A percentile compares a stretch with the other conserved stretches of the same genome.
These are phyloP conservation scores for Mormyrus proboscirostris DNA, from an alignment of 2,797 vertebrate genomes.

Conservation along the genomic window DNA sequence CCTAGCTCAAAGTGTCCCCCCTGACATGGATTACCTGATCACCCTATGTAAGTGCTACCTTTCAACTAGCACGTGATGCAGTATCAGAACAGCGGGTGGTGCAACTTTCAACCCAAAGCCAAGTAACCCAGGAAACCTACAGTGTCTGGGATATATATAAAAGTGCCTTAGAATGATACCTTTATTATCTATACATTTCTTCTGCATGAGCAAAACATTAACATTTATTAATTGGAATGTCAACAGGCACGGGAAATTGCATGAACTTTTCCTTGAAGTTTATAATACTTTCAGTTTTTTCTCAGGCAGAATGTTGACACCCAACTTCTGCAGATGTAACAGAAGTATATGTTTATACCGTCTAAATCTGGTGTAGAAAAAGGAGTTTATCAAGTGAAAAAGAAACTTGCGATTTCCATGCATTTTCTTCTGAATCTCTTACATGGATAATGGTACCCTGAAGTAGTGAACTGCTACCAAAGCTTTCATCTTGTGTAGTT, in stretches of 20 bases:
- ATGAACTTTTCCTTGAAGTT: background rate
- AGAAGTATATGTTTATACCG: background rate
- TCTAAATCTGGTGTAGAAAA: background rate
- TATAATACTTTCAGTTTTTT: background rate
- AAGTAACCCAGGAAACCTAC: background rate
- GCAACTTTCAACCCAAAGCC: background rate
- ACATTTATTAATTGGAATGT: background rate
- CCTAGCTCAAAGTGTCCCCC: background rate
- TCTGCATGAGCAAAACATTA: background rate
- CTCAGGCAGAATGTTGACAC: background rate
- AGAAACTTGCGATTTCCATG: background rate
- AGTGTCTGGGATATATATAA: background rate
- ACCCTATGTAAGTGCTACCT: background rate
- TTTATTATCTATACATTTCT: background rate
- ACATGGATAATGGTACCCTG: background rate
- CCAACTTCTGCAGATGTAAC: background rate
- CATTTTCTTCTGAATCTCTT: background rate
- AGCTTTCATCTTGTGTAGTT: background rate
- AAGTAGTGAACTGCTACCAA: background rate
- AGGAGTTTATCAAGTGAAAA: background rate
- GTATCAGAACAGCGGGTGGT: background rate
- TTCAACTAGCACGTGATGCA: background rate
- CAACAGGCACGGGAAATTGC: background rate
- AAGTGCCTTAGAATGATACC: background rate
- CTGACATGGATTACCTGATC: background rate